These are phyloP conservation scores for Periophthalmus magnuspinnatus DNA, from an alignment of 2,797 vertebrate species.

Conservation along the genomic window DNA sequence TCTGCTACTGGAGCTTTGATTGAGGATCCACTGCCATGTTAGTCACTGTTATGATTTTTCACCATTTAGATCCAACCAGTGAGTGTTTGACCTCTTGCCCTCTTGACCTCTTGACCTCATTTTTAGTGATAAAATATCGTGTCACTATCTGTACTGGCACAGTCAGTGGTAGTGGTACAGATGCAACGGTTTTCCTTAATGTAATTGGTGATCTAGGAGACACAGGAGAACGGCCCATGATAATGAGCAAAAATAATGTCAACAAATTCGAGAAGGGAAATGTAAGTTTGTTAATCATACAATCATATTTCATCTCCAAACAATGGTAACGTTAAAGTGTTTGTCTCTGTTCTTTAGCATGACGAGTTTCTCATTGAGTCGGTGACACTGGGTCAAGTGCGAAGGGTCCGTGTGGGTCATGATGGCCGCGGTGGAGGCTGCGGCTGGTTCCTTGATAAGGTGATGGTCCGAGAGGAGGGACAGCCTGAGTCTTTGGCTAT, in stretches of 20 bases:
- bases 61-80: neutral
- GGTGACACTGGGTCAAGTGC: conserved; percentile 85
- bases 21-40: conserved; percentile 84
- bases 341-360: conserved; percentile 70
- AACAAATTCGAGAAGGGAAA: conserved; percentile 97
- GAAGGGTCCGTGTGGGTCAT: conserved; percentile 88
- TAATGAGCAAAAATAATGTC: conserved; percentile 90
- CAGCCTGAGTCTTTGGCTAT: conserved; percentile 86
- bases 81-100: neutral
- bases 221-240: conserved; percentile 89
- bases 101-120: neutral
- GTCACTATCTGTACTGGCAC: conserved; percentile 91
- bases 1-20: conserved; percentile 82
- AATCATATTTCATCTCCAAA: neutral
- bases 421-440: conserved; percentile 92
- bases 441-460: conserved; percentile 95
- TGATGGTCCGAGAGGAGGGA: conserved; percentile 93
- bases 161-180: conserved; percentile 87
- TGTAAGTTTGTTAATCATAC: conserved; percentile 77
- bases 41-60: conserved; percentile 35
- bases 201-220: conserved; percentile 89
- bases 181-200: conserved; percentile 91
- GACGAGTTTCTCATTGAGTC: conserved; percentile 96
- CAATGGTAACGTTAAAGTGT: neutral
- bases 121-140: conserved; percentile 89